These are phyloP conservation scores for Stigmatopora argus DNA, from an alignment of 2,113 vertebrate genomes.

Conservation along the genomic window DNA sequence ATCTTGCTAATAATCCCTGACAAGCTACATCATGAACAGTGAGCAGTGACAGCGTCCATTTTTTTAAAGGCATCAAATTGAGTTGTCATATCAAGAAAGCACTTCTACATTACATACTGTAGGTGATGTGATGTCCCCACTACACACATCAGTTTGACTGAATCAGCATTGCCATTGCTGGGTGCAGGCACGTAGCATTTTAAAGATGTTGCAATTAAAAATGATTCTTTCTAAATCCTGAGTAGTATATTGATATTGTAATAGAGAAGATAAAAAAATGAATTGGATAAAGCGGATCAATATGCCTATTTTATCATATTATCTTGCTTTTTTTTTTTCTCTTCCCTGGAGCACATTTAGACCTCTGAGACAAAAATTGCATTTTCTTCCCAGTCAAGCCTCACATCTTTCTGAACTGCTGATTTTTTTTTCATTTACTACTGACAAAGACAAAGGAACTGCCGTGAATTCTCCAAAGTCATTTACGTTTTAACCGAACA, in stretches of 20 bases:
- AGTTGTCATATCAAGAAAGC: not conserved
- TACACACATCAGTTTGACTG: not conserved
- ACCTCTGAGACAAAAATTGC: constrained; percentile 8
- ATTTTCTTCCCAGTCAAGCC: not conserved
- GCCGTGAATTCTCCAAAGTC: constrained; percentile 1
- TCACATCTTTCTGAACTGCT: not conserved
- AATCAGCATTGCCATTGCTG: not conserved
- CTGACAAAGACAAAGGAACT: constrained; percentile 3
- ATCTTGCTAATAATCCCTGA: constrained; percentile 32
- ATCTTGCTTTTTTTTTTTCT: constrained; percentile 15
- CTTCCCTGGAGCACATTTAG: constrained; percentile 22
- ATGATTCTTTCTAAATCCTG: constrained; percentile 33
- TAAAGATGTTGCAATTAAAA: constrained; percentile 40
- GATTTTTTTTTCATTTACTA: constrained; percentile 15
- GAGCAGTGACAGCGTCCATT: constrained; percentile 15
- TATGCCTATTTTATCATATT: constrained; percentile 5
- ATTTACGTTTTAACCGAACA: not conserved
- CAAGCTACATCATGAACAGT: constrained; percentile 27
- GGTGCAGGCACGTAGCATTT: not conserved
- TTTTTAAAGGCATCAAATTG: not conserved
- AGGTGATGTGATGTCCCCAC: not conserved
- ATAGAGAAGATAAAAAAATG: constrained; percentile 19
- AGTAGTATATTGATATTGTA: constrained; percentile 20
- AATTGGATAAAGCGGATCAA: constrained; percentile 18
- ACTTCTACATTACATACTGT: not conserved